Evolutionary conservation across 2,888 invertebrate genomes (phyloP), one percentile per base, ranked within the genome.

Genomic region (Lampropteryx suffumata): DNA sequence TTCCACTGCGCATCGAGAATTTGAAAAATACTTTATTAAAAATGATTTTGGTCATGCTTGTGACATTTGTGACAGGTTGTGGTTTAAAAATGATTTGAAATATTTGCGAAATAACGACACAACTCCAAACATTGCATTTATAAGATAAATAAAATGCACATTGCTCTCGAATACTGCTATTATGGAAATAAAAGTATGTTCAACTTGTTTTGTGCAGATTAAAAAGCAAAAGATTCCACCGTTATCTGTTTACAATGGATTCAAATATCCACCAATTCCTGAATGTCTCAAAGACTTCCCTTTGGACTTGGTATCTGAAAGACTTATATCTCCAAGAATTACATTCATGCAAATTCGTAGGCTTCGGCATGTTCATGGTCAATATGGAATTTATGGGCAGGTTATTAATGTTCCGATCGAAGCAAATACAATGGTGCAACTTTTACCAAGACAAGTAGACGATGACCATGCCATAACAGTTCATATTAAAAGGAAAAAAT

Each of bases 261-360:
- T 69, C 58, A 17, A 35, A 58, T 67, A 61, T 65, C 67, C 67
- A 24, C 35, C 40, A 52, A 61, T 61, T 53, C 71, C 71, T n/a
- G n/a, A n/a, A n/a, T n/a, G n/a, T n/a, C n/a, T n/a, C n/a, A n/a
- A n/a, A n/a, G n/a, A n/a, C n/a, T n/a, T n/a, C n/a, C n/a, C n/a
- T n/a, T n/a, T n/a, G n/a, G n/a, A n/a, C n/a, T n/a, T n/a, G n/a
- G n/a, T n/a, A n/a, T n/a, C n/a, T n/a, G n/a, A 69, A 57, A 39
- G 66, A 37, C 41, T 70, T 14, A 62, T 70, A 44, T 69, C 71
- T 13, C 67, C 68, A 7, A 42, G 61, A 39, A 59, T 71, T 12
- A 69, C 68, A 1, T 69, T 71, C 45, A 65, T 69, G 67, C 68
- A 73, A 17, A 67, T 71, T 26, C 39, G 69, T 13, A 62, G 69